Conservation (phyloP, 2,888 invertebrate genomes). For the Stegana nigrithorax region DNA sequence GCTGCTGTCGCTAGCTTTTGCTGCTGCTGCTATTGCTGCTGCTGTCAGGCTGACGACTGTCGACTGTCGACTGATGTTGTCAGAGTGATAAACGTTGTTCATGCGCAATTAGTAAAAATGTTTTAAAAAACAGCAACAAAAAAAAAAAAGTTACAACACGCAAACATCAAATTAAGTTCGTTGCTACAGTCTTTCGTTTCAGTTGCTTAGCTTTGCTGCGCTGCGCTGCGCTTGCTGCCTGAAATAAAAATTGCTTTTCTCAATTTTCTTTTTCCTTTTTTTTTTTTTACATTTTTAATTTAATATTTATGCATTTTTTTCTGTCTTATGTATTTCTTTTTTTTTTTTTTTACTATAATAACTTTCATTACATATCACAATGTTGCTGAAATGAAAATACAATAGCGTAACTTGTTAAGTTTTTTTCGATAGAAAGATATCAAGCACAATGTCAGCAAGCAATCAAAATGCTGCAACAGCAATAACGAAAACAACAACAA, state of each 20-base stretch:
- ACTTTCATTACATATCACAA: conserved; percentile 1
- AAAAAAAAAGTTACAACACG: conserved; percentile 14
- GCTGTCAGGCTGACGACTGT: too few relatives aligned
- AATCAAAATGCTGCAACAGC: neutral
- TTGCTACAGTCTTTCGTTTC: neutral
- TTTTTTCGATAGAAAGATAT: neutral
- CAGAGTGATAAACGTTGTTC: conserved; percentile 56
- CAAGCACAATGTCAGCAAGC: neutral
- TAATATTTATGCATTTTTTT: neutral
- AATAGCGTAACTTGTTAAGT: neutral
- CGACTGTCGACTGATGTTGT: conserved; percentile 38
- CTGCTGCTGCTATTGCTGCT: too few relatives aligned
- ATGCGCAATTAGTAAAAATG: conserved; percentile 59
- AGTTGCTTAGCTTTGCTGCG: neutral
- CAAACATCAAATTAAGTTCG: conserved; percentile 15
- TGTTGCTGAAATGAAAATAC: neutral
- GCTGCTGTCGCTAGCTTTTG: too few relatives aligned
- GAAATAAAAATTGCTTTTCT: neutral
- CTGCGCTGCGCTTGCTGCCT: too few relatives aligned
- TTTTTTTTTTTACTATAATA: neutral
- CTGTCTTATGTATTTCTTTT: neutral
- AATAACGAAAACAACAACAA: too few relatives aligned
- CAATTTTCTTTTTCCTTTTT: neutral
- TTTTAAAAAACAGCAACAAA: conserved; percentile 27
- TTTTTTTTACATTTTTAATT: neutral